Conservation (phyloP, 2,113 vertebrate genomes). For the Protobothrops mucrosquamatus region DNA sequence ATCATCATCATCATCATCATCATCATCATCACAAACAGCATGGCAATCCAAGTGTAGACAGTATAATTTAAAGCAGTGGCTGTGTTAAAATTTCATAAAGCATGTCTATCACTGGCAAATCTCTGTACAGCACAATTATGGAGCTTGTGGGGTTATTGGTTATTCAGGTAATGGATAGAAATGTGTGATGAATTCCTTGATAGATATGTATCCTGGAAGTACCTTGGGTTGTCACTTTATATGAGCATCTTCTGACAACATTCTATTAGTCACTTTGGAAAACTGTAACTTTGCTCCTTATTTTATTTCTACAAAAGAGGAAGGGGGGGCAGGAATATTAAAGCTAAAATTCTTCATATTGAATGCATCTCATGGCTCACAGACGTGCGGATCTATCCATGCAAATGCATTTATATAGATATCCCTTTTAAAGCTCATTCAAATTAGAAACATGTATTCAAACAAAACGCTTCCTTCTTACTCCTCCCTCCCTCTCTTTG, state of each 20-base stretch:
- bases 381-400: neutral
- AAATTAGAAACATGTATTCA: neutral
- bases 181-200: constrained; percentile 56
- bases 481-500: neutral
- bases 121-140: neutral
- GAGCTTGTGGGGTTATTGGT: constrained; percentile 45
- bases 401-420: neutral
- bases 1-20: neutral
- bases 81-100: constrained; percentile 38
- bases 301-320: constrained; percentile 41
- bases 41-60: accelerated
- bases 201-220: constrained; percentile 58
- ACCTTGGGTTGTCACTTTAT: neutral
- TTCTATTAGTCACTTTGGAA: constrained; percentile 58
- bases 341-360: neutral
- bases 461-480: neutral
- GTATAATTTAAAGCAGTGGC: neutral
- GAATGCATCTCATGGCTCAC: neutral
- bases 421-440: neutral
- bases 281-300: constrained; percentile 54
- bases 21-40: neutral
- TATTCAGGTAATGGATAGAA: constrained; percentile 52
- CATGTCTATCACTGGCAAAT: constrained; percentile 20
- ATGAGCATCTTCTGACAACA: constrained; percentile 56
- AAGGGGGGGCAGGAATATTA: too few relatives aligned